Conservation (phyloP, 2,888 invertebrate species). For the Lycophotia porphyrea region DNA sequence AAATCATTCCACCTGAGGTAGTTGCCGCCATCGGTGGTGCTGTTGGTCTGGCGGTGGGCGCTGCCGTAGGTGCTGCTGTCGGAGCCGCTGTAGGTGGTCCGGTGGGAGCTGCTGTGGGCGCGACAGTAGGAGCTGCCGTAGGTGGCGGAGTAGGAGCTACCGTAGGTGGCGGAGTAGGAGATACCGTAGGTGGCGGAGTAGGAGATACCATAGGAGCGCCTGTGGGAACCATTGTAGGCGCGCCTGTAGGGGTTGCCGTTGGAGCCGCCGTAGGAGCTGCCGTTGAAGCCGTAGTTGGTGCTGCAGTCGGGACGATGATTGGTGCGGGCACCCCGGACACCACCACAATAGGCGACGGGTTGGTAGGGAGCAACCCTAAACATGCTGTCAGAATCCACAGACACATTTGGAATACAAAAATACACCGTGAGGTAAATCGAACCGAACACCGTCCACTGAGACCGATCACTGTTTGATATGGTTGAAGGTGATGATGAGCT, state of each 20-base stretch:
- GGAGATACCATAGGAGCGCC: slow-evolving; percentile 33
- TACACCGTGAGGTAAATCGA: slow-evolving; percentile 23
- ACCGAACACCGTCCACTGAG: slow-evolving; percentile 52
- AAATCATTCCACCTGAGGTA: slow-evolving; percentile 76
- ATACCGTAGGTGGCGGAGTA: slow-evolving; percentile 54
- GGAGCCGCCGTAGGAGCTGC: slow-evolving; percentile 60
- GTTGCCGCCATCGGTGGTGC: slow-evolving; percentile 64
- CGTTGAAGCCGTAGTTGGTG: slow-evolving; percentile 68
- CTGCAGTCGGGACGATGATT: slow-evolving; percentile 82
- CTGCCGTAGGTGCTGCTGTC: slow-evolving; percentile 56
- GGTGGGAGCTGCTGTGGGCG: neutral
- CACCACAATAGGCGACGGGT: slow-evolving; percentile 78
- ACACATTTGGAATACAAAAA: slow-evolving; percentile 78
- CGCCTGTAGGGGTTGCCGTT: slow-evolving; percentile 48
- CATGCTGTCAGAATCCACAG: slow-evolving; percentile 88
- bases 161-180: slow-evolving; percentile 56
- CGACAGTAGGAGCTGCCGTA: slow-evolving; percentile 40
- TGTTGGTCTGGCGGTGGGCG: slow-evolving; percentile 49
- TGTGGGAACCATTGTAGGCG: slow-evolving; percentile 55
- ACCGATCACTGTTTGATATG: slow-evolving; percentile 65
- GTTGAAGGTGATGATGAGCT: slow-evolving; percentile 75
- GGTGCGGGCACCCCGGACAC: slow-evolving; percentile 83
- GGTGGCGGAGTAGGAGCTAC: slow-evolving; percentile 60
- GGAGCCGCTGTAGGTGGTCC: slow-evolving; percentile 32
- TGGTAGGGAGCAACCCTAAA: slow-evolving; percentile 83